A percentile compares a stretch with the other conserved stretches of the same genome.
phyloP scores from a whole-genome alignment of 1,140 invertebrate species.

The Macrosteles quadrilineatus region DNA sequence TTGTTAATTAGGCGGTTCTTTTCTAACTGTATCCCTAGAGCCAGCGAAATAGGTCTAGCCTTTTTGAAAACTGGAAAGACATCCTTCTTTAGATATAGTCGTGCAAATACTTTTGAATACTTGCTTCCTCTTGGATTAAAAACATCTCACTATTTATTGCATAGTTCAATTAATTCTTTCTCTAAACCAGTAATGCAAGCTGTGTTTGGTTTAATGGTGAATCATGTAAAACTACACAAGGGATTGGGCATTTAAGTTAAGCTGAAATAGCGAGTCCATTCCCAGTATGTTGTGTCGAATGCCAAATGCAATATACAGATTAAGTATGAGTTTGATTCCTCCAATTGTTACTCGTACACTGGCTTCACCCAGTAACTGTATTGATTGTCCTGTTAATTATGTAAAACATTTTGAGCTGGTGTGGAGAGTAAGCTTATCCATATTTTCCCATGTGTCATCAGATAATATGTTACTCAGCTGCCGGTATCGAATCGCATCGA shows the following conservation, averaged over 20 bases:
- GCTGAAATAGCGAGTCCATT: not conserved
- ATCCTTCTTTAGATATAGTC: not conserved
- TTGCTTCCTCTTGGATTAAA: not conserved
- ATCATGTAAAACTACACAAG: not conserved
- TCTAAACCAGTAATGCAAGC: not conserved
- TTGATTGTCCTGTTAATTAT: not conserved
- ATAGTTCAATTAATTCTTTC: not conserved
- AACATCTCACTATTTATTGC: not conserved
- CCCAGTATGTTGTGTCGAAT: too few relatives aligned
- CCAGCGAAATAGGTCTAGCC: not conserved
- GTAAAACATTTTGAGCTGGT: not conserved
- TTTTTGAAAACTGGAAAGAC: not conserved
- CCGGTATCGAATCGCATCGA: not conserved
- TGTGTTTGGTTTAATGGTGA: not conserved
- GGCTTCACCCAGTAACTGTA: not conserved
- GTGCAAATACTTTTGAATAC: not conserved
- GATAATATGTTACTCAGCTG: not conserved
- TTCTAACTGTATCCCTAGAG: not conserved
- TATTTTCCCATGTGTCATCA: not conserved
- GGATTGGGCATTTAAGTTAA: not conserved
- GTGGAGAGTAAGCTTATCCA: not conserved
- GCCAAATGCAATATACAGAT: too few relatives aligned
- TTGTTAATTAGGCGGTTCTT: not conserved
- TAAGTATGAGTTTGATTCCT: too few relatives aligned
- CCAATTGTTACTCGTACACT: too few relatives aligned